Base-by-base conservation (phyloP, 2,113 vertebrate species). In the Pipra filicauda region DNA sequence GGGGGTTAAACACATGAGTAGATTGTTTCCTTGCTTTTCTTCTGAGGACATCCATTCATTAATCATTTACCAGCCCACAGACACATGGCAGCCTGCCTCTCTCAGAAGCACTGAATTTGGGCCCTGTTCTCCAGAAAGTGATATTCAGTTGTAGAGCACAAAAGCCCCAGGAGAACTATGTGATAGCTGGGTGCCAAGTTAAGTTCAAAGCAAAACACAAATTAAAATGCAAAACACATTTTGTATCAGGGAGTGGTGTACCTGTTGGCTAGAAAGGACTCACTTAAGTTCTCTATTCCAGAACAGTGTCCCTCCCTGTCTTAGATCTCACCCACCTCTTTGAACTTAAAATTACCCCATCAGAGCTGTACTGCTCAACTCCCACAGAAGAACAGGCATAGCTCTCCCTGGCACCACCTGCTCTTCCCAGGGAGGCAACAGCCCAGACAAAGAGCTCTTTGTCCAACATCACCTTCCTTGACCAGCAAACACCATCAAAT, bases 181-280 rank as follows among this genome's bases (percentile, higher is more conserved):
- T 61, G 48, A 59, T 59, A 93, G 48, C 7, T 81, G 5, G 0
- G 18, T 95, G 88, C 79, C 93, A 92, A 73, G n/a, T 43, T 48
- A 81, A 74, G 72, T 61, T 94, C 79, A 96, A 95, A 86, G 90
- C 65, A 82, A 75, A 95, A 91, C 64, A 94, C 39, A 48, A 85
- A 79, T 82, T 79, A 85, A 88, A 91, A 84, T 31, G 26, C 72
- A 95, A 91, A 91, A 74, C 2, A 2, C 30, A 57, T 86, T 90
- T 93, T 5, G 0, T 78, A 72, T 83, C 95, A 89, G 83, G 93
- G 93, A 94, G 95, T 48, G 88, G 85, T 84, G 73, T 75, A 79
- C 49, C 88, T 85, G 48, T 37, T 85, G 62, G 51, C 70, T 91
- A 57, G 65, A 64, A 93, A 95, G 72, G 82, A 86, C 70, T 92